phyloP scores from a whole-genome alignment of 2,113 vertebrate genomes.

The Hippopotamus amphibius region DNA sequence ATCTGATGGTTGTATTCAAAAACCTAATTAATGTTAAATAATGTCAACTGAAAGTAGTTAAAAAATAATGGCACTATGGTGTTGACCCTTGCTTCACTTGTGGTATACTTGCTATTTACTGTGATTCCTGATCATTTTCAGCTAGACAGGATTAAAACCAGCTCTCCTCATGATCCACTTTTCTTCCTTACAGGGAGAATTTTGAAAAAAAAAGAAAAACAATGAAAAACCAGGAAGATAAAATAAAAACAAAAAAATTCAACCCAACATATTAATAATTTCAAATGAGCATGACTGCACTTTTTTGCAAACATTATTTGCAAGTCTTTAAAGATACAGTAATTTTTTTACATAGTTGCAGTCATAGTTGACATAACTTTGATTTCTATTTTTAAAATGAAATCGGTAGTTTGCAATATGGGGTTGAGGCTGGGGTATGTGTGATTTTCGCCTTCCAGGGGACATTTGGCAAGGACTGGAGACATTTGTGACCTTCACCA shows the following conservation, averaged over 20 bases:
- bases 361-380: neutral
- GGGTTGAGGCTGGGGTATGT: neutral
- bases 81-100: neutral
- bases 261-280: neutral
- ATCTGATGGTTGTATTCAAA: neutral
- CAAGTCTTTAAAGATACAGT: neutral
- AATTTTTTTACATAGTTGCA: neutral
- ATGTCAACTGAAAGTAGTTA: neutral
- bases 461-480: neutral
- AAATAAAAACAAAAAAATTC: neutral
- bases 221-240: neutral
- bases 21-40: neutral
- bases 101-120: neutral
- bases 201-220: neutral
- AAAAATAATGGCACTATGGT: neutral
- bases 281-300: neutral
- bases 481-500: neutral
- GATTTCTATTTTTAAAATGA: constrained; percentile 58
- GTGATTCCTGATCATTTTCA: neutral
- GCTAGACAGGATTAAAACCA: neutral
- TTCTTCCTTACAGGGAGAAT: neutral
- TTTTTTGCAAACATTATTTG: neutral
- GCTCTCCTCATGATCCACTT: neutral
- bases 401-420: neutral
- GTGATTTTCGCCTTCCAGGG: neutral